Evolutionary conservation across 2,888 invertebrate species (phyloP), one percentile per base, ranked within the genome.

Genomic region (Eueremaeus valkanovi): DNA sequence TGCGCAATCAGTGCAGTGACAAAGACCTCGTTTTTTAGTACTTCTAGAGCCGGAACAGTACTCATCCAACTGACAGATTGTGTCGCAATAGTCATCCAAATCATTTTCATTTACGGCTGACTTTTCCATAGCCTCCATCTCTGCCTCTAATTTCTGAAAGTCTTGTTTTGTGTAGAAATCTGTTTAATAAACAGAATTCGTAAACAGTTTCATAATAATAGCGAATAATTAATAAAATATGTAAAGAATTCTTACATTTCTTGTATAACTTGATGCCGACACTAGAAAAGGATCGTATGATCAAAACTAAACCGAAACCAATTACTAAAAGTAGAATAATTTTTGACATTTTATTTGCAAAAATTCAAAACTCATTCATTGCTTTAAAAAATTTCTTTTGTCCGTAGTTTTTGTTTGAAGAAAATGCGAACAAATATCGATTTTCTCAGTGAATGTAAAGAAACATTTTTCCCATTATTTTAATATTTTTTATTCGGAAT

Each of bases 21-120:
- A 75, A 24, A 40, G 29, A 58, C 55, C 51, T n/a, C 27, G 36
- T 11, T 36, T 31, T 3, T 8, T 24, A 0, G 29, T 33, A 72
- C 55, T 55, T 24, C 18, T 31, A 6, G 27, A 9, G 2, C 75
- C 75, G 0, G 42, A 33, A 27, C 36, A 31, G 36, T 58, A 75
- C 31, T 75, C 51, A 45, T 72, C 36, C 55, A 75, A 36, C 36
- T 72, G 24, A 61, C 75, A 75, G 21, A 75, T 75, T 2, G 75
- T 72, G 13, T 72, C 27, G 24, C 75, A 75, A 31, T 75, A 75
- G 21, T 75, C 75, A 45, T 75, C 72, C 31, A 75, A 31, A 1
- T 74, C 68, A 21, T 75, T 33, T 0, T 31, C 40, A 61, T 36
- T 21, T 9, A 5, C 13, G n/a, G 16, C 8, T 33, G 16, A 1